Evolutionary conservation across 2,888 invertebrate genomes (phyloP), one percentile per base, ranked within the genome.

Genomic region (Abrostola triplasia): DNA sequence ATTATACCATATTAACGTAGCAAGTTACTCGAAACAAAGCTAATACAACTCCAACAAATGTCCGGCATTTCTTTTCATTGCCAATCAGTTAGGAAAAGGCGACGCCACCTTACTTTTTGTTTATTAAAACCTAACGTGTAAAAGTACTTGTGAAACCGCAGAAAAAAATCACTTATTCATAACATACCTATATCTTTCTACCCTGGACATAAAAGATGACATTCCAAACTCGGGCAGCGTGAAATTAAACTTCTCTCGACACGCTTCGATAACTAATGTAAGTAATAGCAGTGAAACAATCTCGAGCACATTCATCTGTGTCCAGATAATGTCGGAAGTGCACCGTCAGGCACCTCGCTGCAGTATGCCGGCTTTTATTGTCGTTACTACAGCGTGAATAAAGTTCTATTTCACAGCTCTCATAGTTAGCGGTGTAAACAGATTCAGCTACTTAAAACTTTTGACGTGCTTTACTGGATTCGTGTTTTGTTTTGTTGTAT

Each of bases 261-360:
- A 58, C 36, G 56, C 13, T 56, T 64, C 65, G 60, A 65, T 70
- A 79, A 66, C 49, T 68, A 70, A 70, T 64, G 64, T 71, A 71
- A 71, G 67, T 66, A 64, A 66, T 53, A 60, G 62, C 52, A 61
- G 52, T 69, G 67, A 64, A 75, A 80, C 77, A 79, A 79, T 75
- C 75, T 77, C 49, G 53, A 54, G 71, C 70, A 80, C 88, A 88
- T 89, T 88, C 82, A 84, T 89, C 88, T 80, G 70, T 71, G 88
- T 88, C 88, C 67, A 83, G 85, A 83, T 84, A 81, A 69, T 73
- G 83, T 86, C 83, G 81, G 70, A 78, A 80, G 77, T 77, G 72
- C 60, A 57, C 70, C 75, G 73, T 73, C 79, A 76, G 53, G 58
- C 57, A 53, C 57, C 67, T 67, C 67, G 55, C 59, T 64, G 64